These are phyloP conservation scores for Parnassius smintheus DNA, from an alignment of 2,888 invertebrate genomes.

Conservation along the genomic window DNA sequence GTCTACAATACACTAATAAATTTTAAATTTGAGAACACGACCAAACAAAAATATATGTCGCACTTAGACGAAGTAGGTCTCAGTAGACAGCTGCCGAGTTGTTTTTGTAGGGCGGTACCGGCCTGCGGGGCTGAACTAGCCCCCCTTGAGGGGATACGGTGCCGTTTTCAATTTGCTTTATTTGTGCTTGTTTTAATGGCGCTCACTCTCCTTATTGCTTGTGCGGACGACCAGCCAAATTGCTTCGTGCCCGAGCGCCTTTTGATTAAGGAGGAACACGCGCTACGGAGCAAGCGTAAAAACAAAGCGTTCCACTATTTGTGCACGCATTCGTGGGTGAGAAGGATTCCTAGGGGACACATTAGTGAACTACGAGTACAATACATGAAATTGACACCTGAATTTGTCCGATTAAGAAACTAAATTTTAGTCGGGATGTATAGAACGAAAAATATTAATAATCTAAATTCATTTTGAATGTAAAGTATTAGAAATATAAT, in stretches of 20 bases:
- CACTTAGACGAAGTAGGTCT: constrained; percentile 50
- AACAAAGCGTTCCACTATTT: constrained; percentile 52
- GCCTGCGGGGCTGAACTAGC: constrained; percentile 43
- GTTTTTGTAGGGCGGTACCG: constrained; percentile 58
- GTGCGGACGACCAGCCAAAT: constrained; percentile 71
- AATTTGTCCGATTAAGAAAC: neutral
- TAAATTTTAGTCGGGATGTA: no score
- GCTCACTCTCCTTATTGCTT: constrained; percentile 75
- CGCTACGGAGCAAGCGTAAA: constrained; percentile 53
- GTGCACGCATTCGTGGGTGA: constrained; percentile 33
- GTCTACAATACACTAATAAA: constrained; percentile 1
- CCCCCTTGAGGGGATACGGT: constrained; percentile 56
- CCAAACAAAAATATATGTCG: constrained; percentile 39
- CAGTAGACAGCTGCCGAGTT: constrained; percentile 49
- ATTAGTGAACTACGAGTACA: constrained; percentile 1
- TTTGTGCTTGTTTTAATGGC: constrained; percentile 80
- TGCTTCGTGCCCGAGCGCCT: constrained; percentile 77
- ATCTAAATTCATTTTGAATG: no score
- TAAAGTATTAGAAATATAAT: no score
- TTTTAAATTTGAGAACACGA: constrained; percentile 25
- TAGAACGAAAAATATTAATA: no score
- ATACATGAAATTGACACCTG: neutral
- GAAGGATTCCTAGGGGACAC: constrained; percentile 28
- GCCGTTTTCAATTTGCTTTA: constrained; percentile 79
- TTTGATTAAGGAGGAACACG: constrained; percentile 71